Percentiles rank a stretch among this genome's conserved stretches.
These are phyloP conservation scores for Falco naumanni DNA, from an alignment of 2,797 vertebrate species.

Conservation along the genomic window DNA sequence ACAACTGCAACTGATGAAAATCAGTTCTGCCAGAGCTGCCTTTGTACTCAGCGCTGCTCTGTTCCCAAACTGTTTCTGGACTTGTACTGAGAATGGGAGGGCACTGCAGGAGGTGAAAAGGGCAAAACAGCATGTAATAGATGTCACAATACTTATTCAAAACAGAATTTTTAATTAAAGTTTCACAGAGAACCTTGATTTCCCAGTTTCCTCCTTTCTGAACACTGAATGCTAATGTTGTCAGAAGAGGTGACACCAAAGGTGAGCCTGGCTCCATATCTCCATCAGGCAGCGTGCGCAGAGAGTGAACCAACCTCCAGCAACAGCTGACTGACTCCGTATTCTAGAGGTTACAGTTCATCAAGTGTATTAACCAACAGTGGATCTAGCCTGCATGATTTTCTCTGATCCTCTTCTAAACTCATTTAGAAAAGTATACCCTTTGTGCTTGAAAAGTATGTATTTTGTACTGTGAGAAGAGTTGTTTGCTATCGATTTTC, in stretches of 20 bases:
- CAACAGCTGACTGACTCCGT: not conserved
- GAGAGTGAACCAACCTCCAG: not conserved
- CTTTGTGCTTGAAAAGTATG: not conserved
- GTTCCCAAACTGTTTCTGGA: not conserved
- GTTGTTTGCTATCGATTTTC: not conserved
- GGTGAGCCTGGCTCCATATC: not conserved
- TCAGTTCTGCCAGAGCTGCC: accelerated
- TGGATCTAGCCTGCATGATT: not conserved
- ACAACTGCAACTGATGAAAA: not conserved
- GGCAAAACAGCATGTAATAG: not conserved
- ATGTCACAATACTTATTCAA: not conserved
- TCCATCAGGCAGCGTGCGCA: not conserved
- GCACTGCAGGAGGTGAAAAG: not conserved
- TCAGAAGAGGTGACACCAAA: not conserved
- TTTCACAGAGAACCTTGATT: not conserved
- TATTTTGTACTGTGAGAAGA: not conserved
- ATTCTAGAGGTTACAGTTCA: not conserved
- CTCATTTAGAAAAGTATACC: not conserved
- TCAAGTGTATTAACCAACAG: not conserved
- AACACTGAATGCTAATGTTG: not conserved
- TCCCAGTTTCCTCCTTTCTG: not conserved
- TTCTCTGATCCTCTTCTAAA: not conserved
- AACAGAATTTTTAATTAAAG: not conserved
- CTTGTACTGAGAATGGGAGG: not conserved
- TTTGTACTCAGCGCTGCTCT: not conserved